Evolutionary conservation across 2,888 invertebrate genomes (phyloP).

Genomic region (Drosophila conformis): DNA sequence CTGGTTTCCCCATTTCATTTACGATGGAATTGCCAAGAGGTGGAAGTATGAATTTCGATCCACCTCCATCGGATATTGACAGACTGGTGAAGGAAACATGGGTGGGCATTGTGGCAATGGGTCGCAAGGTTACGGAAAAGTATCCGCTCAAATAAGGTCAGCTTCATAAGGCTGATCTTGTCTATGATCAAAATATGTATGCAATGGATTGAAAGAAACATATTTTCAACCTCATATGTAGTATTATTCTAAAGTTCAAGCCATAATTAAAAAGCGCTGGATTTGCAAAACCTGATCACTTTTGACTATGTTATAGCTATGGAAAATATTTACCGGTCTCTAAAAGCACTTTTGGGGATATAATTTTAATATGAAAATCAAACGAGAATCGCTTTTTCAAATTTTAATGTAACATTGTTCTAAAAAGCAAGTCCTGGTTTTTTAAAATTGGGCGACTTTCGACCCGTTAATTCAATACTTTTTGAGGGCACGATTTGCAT

Average conservation of each 20-base stretch:
- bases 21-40: constrained; percentile 88
- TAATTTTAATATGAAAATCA: no score
- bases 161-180: not conserved
- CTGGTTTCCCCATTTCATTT: constrained; percentile 66
- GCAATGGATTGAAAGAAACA: not conserved
- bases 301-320: no score
- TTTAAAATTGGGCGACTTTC: not conserved
- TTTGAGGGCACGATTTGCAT: not conserved
- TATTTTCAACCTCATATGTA: not conserved
- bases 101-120: constrained; percentile 83
- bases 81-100: constrained; percentile 87
- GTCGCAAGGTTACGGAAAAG: constrained; percentile 59
- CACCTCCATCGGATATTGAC: constrained; percentile 86
- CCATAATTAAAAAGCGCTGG: not conserved
- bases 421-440: no score
- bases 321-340: no score
- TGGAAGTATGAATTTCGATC: constrained; percentile 85
- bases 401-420: no score
- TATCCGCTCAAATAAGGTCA: constrained; percentile 55
- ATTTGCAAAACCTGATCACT: no score
- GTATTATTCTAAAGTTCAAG: not conserved
- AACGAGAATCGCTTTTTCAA: no score
- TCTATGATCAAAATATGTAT: not conserved
- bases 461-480: not conserved
- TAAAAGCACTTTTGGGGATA: no score